A percentile compares a stretch with the other conserved stretches of the same genome.
Conservation (phyloP, 2,888 invertebrate species). For the Epinotia nisella region DNA sequence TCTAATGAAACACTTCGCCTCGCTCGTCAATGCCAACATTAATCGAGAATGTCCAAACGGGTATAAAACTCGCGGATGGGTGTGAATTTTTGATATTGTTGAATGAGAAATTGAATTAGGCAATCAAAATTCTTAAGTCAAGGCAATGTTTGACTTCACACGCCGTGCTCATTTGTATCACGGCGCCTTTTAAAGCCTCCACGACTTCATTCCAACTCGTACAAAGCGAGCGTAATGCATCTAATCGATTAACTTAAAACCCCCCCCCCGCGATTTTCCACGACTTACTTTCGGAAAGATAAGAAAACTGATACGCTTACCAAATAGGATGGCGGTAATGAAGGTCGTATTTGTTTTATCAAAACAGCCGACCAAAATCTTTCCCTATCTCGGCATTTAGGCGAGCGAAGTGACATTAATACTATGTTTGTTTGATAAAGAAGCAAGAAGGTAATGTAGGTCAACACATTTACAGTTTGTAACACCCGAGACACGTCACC, state of each 20-base stretch:
- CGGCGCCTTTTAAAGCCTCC: conserved; percentile 25
- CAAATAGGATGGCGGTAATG: conserved; percentile 28
- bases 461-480: conserved; percentile 23
- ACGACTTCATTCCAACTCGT: conserved; percentile 17
- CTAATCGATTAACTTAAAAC: conserved; percentile 35
- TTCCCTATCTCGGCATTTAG: conserved; percentile 9
- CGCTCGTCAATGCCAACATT: conserved; percentile 45
- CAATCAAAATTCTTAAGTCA: conserved; percentile 42
- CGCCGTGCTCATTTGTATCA: conserved; percentile 26
- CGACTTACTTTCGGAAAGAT: conserved; percentile 32
- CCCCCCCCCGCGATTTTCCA: conserved; percentile 22
- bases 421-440: conserved; percentile 28
- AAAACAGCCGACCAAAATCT: conserved; percentile 18
- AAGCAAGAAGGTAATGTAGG: conserved; percentile 26
- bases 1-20: conserved; percentile 40
- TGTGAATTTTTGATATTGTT: conserved; percentile 41
- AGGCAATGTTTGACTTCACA: conserved; percentile 29
- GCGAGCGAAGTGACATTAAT: conserved; percentile 27
- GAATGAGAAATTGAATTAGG: conserved; percentile 39
- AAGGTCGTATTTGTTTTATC: conserved; percentile 33
- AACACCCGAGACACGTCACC: conserved; percentile 27
- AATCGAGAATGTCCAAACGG: conserved; percentile 31
- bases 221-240: conserved; percentile 15
- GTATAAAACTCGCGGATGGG: conserved; percentile 29
- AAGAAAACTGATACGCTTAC: conserved; percentile 29